phyloP scores from a whole-genome alignment of 2,797 vertebrate genomes.

The Petrocephalus sullivani region DNA sequence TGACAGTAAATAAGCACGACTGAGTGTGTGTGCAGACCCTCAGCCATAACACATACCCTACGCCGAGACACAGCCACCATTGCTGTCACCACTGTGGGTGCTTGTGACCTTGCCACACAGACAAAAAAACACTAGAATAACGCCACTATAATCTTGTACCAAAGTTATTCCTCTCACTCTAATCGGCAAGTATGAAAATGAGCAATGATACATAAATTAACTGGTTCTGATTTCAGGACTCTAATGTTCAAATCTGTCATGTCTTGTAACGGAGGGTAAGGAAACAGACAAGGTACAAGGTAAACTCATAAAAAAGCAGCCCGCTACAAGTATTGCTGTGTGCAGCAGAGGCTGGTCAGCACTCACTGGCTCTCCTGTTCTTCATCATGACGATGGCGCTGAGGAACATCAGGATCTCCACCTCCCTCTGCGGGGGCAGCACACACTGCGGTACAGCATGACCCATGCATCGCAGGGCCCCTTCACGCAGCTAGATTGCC shows the following conservation, averaged over 20 bases:
- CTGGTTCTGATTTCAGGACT: not conserved
- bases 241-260: not conserved
- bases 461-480: not conserved
- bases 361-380: conserved; percentile 90
- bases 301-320: not conserved
- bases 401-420: conserved; percentile 95
- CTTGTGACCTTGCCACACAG: not conserved
- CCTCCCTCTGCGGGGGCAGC: conserved; percentile 73
- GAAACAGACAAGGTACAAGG: not conserved
- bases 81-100: not conserved
- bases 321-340: not conserved
- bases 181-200: not conserved
- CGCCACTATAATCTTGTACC: not conserved
- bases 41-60: too few species aligned
- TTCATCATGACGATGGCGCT: conserved; percentile 99
- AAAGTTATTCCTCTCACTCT: not conserved
- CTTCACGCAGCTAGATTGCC: not conserved
- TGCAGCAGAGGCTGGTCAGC: too few species aligned
- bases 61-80: not conserved
- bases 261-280: not conserved
- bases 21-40: not conserved
- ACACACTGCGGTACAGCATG: not conserved
- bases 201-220: not conserved
- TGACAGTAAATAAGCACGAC: not conserved
- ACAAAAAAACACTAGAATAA: not conserved